Evolutionary conservation across 2,797 vertebrate species (phyloP).

Genomic region (Pitangus sulphuratus): DNA sequence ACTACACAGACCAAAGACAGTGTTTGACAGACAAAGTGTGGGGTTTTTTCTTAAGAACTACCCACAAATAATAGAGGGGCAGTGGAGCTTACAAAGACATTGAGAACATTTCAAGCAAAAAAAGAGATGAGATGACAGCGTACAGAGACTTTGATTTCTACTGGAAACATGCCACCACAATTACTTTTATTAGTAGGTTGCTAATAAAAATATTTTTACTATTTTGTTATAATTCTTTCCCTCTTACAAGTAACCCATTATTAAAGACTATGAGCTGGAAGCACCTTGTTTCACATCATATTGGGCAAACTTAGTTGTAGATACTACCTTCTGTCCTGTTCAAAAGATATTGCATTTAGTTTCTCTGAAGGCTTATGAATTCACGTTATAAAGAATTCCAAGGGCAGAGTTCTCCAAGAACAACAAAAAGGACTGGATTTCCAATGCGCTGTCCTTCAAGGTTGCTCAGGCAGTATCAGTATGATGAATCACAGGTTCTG

Average conservation of each 20-base stretch:
- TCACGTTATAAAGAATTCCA: neutral
- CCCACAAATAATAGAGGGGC: neutral
- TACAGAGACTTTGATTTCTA: neutral
- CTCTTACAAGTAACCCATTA: neutral
- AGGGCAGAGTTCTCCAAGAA: neutral
- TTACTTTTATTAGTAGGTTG: neutral
- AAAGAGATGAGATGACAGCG: neutral
- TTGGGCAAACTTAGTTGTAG: neutral
- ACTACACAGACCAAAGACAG: neutral
- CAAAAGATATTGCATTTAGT: neutral
- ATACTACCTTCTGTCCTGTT: neutral
- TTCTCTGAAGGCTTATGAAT: neutral
- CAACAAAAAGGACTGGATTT: neutral
- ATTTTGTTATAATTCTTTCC: neutral
- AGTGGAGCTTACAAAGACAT: neutral
- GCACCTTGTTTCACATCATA: neutral
- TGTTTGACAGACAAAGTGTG: neutral
- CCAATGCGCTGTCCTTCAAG: neutral
- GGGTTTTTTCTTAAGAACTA: neutral
- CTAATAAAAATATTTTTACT: neutral
- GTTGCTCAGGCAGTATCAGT: neutral
- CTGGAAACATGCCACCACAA: neutral
- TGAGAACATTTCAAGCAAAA: neutral
- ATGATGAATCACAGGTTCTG: neutral
- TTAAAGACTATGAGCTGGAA: neutral